Evolutionary conservation across 2,888 invertebrate species (phyloP).

Genomic region (Leptothorax acervorum): DNA sequence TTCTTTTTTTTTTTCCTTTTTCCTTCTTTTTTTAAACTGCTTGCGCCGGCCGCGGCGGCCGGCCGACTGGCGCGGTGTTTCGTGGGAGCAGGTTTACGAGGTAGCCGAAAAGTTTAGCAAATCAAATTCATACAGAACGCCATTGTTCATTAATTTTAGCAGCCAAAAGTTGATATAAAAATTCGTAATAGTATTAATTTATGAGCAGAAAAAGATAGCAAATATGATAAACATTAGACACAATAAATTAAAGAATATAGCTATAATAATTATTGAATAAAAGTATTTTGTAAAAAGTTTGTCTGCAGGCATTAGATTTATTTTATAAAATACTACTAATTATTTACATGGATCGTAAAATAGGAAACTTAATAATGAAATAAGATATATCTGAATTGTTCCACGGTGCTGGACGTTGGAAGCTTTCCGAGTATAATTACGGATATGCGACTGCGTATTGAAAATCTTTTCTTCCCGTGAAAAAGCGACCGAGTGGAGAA

Average conservation of each 20-base stretch:
- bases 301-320: background rate
- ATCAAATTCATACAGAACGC: background rate
- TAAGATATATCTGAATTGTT: background rate
- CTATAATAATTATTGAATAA: background rate
- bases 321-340: background rate
- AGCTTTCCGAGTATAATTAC: constrained; percentile 43
- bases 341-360: background rate
- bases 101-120: background rate
- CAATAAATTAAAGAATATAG: background rate
- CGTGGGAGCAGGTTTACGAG: constrained; percentile 18
- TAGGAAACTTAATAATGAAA: background rate
- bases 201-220: background rate
- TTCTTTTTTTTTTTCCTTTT: constrained; percentile 17
- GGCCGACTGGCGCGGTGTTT: constrained; percentile 5
- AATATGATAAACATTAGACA: background rate
- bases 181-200: constrained; percentile 2
- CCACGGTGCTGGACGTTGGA: background rate
- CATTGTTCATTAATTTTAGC: background rate
- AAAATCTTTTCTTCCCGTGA: constrained; percentile 30
- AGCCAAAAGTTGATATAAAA: background rate
- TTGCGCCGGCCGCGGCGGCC: background rate
- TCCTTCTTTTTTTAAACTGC: background rate
- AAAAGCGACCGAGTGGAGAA: constrained; percentile 4
- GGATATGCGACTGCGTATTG: constrained; percentile 22
- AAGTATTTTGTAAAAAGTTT: background rate